Evolutionary conservation across 2,113 vertebrate species (phyloP).

Genomic region (Geococcyx californianus): DNA sequence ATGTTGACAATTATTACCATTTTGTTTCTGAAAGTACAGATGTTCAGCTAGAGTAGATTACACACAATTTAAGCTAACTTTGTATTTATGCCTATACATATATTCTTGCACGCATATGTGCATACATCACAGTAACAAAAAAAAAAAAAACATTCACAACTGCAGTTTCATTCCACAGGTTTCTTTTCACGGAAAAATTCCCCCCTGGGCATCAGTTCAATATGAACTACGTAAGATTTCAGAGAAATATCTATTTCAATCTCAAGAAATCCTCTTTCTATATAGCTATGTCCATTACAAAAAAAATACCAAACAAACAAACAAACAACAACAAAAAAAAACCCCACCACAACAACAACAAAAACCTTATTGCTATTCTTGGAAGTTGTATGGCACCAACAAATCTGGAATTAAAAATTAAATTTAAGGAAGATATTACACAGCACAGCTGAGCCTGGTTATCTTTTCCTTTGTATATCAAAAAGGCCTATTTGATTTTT

Average conservation of each 20-base stretch:
- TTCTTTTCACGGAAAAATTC: background rate
- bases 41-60: background rate
- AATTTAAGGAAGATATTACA: background rate
- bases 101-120: accelerated
- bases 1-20: background rate
- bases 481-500: background rate
- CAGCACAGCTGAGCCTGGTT: background rate
- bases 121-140: accelerated
- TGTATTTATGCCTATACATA: accelerated
- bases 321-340: no score
- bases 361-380: background rate
- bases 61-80: background rate
- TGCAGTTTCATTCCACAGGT: background rate
- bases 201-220: background rate
- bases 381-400: background rate
- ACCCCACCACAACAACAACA: no score
- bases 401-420: background rate
- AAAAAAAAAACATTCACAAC: background rate
- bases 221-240: background rate
- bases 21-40: background rate
- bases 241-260: background rate
- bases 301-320: background rate
- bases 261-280: background rate
- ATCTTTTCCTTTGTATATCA: background rate
- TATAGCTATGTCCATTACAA: background rate